Conservation (phyloP, 2,113 vertebrate species). For the Polypterus bichir region DNA sequence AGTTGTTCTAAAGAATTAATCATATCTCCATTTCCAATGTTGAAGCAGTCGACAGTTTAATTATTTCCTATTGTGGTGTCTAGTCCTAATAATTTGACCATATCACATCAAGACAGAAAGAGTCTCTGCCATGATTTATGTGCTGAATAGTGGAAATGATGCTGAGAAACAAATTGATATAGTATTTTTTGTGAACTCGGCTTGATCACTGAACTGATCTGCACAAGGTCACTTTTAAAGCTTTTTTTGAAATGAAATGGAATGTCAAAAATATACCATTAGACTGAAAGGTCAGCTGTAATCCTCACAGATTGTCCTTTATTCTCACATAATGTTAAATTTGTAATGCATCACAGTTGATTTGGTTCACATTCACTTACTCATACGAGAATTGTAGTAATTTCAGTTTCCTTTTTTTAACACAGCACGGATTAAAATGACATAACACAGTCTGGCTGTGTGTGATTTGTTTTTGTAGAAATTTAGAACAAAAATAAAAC, state of each 20-base stretch:
- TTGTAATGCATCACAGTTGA: not conserved
- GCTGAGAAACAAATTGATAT: constrained; percentile 21
- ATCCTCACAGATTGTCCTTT: not conserved
- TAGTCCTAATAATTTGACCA: constrained; percentile 48
- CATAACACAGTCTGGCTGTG: too few species aligned
- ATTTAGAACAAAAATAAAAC: too few species aligned
- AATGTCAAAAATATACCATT: constrained; percentile 2
- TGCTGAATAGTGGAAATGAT: constrained; percentile 15
- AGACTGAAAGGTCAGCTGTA: not conserved
- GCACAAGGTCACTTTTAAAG: constrained; percentile 6
- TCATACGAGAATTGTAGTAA: too few species aligned
- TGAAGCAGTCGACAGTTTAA: constrained; percentile 39
- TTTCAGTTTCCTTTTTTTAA: too few species aligned
- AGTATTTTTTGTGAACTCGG: constrained; percentile 2
- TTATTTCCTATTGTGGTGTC: constrained; percentile 45
- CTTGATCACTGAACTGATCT: constrained; percentile 8
- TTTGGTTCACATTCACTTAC: too few species aligned
- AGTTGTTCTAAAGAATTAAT: constrained; percentile 38
- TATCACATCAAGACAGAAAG: constrained; percentile 42
- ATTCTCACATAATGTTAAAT: not conserved
- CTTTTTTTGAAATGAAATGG: not conserved
- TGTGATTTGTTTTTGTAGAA: too few species aligned
- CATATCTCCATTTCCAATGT: constrained; percentile 35
- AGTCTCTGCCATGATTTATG: constrained; percentile 38
- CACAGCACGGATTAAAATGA: too few species aligned